Evolutionary conservation across 2,797 vertebrate genomes (phyloP).

Genomic region (Microchirus variegatus): DNA sequence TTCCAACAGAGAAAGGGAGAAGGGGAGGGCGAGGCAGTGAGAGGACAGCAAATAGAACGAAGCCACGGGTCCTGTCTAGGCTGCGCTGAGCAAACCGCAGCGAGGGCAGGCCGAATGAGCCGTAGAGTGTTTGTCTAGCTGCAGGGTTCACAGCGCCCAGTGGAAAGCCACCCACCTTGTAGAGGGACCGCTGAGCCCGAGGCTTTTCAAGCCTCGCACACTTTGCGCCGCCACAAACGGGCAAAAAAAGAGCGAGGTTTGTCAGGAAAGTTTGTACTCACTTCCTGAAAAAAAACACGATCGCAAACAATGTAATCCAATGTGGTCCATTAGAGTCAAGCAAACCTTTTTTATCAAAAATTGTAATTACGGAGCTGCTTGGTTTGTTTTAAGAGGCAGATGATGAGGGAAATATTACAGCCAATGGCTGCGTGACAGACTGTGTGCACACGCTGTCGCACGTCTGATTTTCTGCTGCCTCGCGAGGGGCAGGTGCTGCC

Average conservation of each 20-base stretch:
- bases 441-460: conserved; percentile 45
- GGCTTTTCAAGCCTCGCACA: conserved; percentile 62
- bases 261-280: conserved; percentile 46
- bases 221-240: conserved; percentile 33
- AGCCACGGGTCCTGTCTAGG: conserved; percentile 69
- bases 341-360: conserved; percentile 14
- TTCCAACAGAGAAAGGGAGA: conserved; percentile 62
- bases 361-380: conserved; percentile 36
- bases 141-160: conserved; percentile 71
- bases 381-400: conserved; percentile 36
- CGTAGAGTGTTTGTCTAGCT: conserved; percentile 81
- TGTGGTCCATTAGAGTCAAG: conserved; percentile 48
- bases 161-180: conserved; percentile 84
- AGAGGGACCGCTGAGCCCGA: conserved; percentile 61
- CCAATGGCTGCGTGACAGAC: conserved; percentile 19
- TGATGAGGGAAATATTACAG: conserved; percentile 39
- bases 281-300: conserved; percentile 43
- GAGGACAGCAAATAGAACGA: conserved; percentile 75
- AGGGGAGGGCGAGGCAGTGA: conserved; percentile 34
- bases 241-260: conserved; percentile 39
- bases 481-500: conserved; percentile 58
- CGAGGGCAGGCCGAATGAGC: conserved; percentile 70
- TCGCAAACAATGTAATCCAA: conserved; percentile 19
- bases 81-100: conserved; percentile 58
- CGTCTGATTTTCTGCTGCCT: conserved; percentile 41